Evolutionary conservation across 2,888 invertebrate species (phyloP), one percentile per base, ranked within the genome.

Genomic region (Cancer borealis): DNA sequence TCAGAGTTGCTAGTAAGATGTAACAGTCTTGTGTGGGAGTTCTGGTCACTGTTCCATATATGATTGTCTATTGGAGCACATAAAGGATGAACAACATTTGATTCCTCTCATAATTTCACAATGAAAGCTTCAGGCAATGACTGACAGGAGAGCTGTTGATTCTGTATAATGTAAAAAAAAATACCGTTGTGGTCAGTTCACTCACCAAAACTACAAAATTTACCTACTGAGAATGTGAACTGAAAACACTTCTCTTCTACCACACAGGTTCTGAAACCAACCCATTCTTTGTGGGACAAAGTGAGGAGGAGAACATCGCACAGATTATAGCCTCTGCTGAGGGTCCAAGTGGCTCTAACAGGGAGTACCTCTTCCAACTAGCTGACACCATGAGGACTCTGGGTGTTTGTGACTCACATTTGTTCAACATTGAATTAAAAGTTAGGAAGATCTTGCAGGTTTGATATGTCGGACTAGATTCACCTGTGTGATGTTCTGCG

Each of bases 271-370:
- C 73, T 8, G 94, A 94, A 96, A 97, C 98, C 95, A 99, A 99
- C 97, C 98, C 98, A 92, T 98, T 98, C 96, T 98, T 97, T 97
- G 97, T 98, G 96, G 98, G 98, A 2, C 97, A 97, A 95, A 98
- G 98, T n/a, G 97, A 98, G 96, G 96, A 98, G 95, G 97, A 98
- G 92, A 97, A 97, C 10, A 98, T 99, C 96, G 99, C 99, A 0
- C 96, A 97, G 73, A 98, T 99, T 97, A 98, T 99, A 66, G 97
- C 97, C 46, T 97, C 97, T 39, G 97, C 98, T 21, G 97, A 97
- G 30, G 99, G 99, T 0, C 98, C 98, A 0, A 99, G 99, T 96
- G 99, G 99, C 0, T 96, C 98, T 0, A 99, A 99, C 96, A 97
- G 98, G 84, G 99, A 99, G 96, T 99, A 99, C 97, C 97, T 99